Evolutionary conservation across 2,113 vertebrate species (phyloP).

Genomic region (Semnornis frantzii): DNA sequence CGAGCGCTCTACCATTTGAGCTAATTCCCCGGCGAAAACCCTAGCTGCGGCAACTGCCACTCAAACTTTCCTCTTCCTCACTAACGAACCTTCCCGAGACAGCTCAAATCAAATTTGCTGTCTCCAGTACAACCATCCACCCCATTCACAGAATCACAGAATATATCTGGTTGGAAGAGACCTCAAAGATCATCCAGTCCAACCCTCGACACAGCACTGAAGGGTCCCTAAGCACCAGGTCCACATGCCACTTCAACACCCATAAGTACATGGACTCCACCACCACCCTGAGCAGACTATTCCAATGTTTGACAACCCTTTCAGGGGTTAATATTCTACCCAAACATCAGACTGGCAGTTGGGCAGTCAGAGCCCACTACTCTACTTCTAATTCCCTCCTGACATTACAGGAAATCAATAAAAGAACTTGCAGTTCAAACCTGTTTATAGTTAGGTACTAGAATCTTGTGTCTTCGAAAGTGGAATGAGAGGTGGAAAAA

Average conservation of each 20-base stretch:
- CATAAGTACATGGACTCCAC: too few relatives aligned
- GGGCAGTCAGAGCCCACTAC: background rate
- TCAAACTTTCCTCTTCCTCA: rapidly evolving
- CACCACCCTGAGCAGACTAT: too few relatives aligned
- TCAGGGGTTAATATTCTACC: background rate
- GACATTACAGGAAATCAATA: rapidly evolving
- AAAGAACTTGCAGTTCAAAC: background rate
- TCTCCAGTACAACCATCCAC: rapidly evolving
- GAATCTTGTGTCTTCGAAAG: too few relatives aligned
- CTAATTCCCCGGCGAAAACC: background rate
- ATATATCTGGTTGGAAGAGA: too few relatives aligned
- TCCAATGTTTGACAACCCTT: too few relatives aligned
- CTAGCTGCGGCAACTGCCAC: rapidly evolving
- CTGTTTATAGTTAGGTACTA: too few relatives aligned
- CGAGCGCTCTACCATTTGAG: slow-evolving; percentile 66
- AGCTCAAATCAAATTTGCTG: rapidly evolving
- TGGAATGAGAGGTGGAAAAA: too few relatives aligned
- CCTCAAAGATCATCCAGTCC: too few relatives aligned
- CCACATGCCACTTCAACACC: too few relatives aligned
- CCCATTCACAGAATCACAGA: too few relatives aligned
- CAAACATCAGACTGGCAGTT: background rate
- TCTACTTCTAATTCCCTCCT: background rate
- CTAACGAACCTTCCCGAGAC: rapidly evolving
- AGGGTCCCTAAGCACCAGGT: too few relatives aligned
- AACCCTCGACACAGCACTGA: too few relatives aligned